Base-by-base conservation (phyloP, 2,113 vertebrate genomes). In the Pimephales promelas region DNA sequence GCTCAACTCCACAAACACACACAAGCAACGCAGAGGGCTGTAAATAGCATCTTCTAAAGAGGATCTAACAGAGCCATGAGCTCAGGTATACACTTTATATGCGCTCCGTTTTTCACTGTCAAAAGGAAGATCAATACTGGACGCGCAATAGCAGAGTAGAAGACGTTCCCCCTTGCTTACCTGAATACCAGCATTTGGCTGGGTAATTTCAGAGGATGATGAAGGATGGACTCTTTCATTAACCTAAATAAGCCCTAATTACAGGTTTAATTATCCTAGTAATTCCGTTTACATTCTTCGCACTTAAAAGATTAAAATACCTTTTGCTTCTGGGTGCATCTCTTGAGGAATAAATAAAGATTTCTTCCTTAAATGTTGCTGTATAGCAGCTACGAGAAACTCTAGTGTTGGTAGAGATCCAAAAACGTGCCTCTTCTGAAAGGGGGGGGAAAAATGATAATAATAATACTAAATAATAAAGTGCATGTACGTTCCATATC, bases 201-300 rank as follows among this genome's bases (percentile, higher is more conserved):
- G 81, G 18, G 54, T 75, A 45, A 83, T 83, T 83, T 57, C 26
- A 59, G n/a, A 61, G 68, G 47, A 73, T 73, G 68, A 75, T 62
- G 81, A 75, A 75, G 81, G 81, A 83, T 75, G 36, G 54, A 16
- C 56, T 74, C 45, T 83, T 75, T 76, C 72, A 76, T 83, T 83
- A 76, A 83, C 74, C 74, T 66, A 64, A 74, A 64, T 66, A 83
- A 75, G 70, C 81, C 70, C 20, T 75, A 73, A 83, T 75, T 74
- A 83, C 43, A 43, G 71, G 70, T 83, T 83, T 83, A 83, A 83
- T 83, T 83, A 75, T 74, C 71, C 56, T 47, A 47, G 54, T 62
- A 57, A 73, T 83, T 83, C 70, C 62, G 22, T 77, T 66, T 54
- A 77, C 62, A 75, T 62, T 52, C 82, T 83, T 31, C 5, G 18